Percentiles rank a stretch among this genome's conserved stretches.
Conservation (phyloP, 2,113 vertebrate genomes). For the Lepus americanus region DNA sequence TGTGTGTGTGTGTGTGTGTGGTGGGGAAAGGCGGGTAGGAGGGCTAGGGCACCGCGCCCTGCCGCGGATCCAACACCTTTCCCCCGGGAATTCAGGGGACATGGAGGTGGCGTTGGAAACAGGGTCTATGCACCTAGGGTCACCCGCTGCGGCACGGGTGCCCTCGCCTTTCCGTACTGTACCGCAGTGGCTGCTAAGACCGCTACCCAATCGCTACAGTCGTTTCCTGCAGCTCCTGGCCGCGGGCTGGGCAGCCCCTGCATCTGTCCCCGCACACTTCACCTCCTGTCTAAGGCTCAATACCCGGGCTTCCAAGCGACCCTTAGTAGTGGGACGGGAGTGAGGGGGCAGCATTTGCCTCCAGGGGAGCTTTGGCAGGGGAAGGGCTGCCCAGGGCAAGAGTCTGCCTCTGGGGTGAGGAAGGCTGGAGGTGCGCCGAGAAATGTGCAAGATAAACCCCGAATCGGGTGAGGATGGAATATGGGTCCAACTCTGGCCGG, state of each 20-base stretch:
- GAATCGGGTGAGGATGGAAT: background rate
- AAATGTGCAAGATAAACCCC: background rate
- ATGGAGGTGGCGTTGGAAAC: background rate
- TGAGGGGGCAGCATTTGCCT: background rate
- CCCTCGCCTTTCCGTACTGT: background rate
- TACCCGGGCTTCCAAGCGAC: background rate
- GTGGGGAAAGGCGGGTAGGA: too few relatives aligned
- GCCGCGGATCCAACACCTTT: background rate
- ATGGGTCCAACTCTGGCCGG: background rate
- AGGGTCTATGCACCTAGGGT: rapidly evolving
- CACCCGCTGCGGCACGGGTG: background rate
- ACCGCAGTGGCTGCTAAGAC: conserved; percentile 56
- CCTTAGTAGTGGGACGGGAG: too few relatives aligned
- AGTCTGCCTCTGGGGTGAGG: background rate
- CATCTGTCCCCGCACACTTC: background rate
- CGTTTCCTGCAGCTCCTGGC: conserved; percentile 27
- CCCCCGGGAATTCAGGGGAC: background rate
- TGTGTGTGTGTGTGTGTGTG: background rate
- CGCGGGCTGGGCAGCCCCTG: background rate
- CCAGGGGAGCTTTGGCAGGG: background rate
- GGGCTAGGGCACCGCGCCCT: background rate
- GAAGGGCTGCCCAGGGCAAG: background rate
- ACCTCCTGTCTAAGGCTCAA: background rate
- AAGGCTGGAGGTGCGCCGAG: background rate
- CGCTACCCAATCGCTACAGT: background rate